phyloP scores from a whole-genome alignment of 2,888 invertebrate species.

The Thereva nobilitata region DNA sequence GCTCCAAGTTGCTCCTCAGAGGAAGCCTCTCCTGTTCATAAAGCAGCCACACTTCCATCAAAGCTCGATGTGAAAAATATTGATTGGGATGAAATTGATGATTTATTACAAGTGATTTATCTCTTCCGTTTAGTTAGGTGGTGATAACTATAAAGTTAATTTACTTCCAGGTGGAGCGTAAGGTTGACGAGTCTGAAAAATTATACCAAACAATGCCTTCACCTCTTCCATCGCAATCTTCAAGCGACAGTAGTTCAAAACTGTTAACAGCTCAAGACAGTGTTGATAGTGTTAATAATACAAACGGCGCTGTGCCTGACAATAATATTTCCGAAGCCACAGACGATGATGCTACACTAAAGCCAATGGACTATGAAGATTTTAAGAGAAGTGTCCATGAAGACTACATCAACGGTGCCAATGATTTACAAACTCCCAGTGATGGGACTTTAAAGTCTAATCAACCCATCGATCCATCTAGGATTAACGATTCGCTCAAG shows the following conservation, averaged over 20 bases:
- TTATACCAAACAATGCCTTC: conserved; percentile 74
- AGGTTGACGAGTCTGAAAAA: conserved; percentile 66
- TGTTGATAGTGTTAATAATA: conserved; percentile 22
- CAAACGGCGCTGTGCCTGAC: conserved; percentile 1
- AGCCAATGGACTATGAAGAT: conserved; percentile 58
- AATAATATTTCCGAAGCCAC: conserved; percentile 47
- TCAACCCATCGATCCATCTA: conserved; percentile 60
- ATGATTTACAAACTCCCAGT: conserved; percentile 54
- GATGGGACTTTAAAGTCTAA: conserved; percentile 57
- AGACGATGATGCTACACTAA: conserved; percentile 51
- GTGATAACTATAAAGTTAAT: conserved; percentile 32
- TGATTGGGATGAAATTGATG: conserved; percentile 74
- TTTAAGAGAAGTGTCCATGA: conserved; percentile 57
- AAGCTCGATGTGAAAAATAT: conserved; percentile 68
- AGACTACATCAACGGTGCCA: conserved; percentile 57
- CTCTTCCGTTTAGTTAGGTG: not conserved
- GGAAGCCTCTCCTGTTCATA: conserved; percentile 47
- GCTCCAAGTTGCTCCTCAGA: conserved; percentile 45
- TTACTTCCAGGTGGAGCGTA: conserved; percentile 62
- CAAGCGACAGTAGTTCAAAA: conserved; percentile 47
- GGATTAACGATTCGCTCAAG: conserved; percentile 59
- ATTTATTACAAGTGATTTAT: conserved; percentile 62
- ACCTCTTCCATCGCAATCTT: conserved; percentile 62
- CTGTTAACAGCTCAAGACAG: conserved; percentile 48
- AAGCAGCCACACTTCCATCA: conserved; percentile 64